Evolutionary conservation across 2,113 vertebrate genomes (phyloP).

Genomic region (Balaeniceps rex): DNA sequence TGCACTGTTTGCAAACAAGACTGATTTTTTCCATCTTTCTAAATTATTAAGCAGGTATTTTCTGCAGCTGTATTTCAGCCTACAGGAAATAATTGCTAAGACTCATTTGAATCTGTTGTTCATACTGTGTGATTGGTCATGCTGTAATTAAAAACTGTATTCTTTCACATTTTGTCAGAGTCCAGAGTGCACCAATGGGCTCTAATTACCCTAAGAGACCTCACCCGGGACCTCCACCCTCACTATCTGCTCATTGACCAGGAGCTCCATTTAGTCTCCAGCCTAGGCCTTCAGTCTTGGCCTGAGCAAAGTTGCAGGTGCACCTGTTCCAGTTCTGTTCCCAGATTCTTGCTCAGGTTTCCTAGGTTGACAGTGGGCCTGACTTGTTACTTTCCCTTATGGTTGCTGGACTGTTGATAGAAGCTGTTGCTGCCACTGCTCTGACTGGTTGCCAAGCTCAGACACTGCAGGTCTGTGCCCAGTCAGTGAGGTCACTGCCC

Average conservation of each 20-base stretch:
- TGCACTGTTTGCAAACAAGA: background rate
- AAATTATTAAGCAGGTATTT: slow-evolving; percentile 34
- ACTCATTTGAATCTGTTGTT: background rate
- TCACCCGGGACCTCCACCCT: background rate
- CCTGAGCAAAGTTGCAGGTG: background rate
- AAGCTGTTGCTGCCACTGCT: background rate
- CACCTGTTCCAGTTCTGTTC: background rate
- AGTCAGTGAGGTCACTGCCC: background rate
- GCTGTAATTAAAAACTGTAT: background rate
- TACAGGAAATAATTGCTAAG: background rate
- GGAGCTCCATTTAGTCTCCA: background rate
- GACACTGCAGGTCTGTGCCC: background rate
- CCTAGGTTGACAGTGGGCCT: background rate
- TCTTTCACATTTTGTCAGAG: background rate
- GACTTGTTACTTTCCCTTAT: background rate
- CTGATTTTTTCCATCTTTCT: background rate
- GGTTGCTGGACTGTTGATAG: background rate
- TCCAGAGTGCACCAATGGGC: background rate
- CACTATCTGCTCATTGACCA: background rate
- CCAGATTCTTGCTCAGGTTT: background rate
- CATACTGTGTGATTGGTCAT: background rate
- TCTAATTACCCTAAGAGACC: background rate
- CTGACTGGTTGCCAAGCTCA: background rate
- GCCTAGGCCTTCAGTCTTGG: background rate
- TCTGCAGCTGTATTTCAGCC: slow-evolving; percentile 8